These are phyloP conservation scores for Hemichromis elongatus DNA, from an alignment of 2,113 vertebrate genomes.

Conservation along the genomic window DNA sequence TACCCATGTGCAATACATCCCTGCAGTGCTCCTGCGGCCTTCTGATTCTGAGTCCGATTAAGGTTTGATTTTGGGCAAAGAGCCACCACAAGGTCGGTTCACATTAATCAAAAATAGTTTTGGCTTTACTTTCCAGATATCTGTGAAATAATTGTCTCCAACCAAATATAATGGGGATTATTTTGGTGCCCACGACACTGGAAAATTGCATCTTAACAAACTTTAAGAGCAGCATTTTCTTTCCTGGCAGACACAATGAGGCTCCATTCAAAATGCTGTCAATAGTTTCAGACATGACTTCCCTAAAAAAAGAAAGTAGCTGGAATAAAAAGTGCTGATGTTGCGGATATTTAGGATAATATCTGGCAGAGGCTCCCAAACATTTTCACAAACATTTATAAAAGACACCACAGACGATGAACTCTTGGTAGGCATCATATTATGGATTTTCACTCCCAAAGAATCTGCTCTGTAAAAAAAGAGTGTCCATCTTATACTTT, in stretches of 20 bases:
- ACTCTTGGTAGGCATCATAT: neutral
- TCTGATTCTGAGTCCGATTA: neutral
- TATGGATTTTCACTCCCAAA: neutral
- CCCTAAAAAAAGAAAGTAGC: neutral
- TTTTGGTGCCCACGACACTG: neutral
- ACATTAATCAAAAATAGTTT: neutral
- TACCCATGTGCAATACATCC: neutral
- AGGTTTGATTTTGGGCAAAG: neutral
- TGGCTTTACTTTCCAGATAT: neutral
- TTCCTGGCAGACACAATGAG: neutral
- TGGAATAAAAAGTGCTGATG: constrained; percentile 2
- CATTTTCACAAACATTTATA: neutral
- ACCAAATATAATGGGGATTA: neutral
- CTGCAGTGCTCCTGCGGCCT: neutral
- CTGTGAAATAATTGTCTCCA: neutral
- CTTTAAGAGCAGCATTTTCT: neutral
- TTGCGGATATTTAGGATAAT: neutral
- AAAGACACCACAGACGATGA: neutral
- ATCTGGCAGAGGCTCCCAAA: neutral
- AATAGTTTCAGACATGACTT: neutral
- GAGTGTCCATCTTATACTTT: neutral
- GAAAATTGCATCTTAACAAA: neutral
- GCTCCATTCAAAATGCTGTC: neutral
- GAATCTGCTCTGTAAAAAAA: neutral
- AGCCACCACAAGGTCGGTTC: neutral